Evolutionary conservation across 2,797 vertebrate species (phyloP).

Genomic region (Cryptoblepharus egeriae): DNA sequence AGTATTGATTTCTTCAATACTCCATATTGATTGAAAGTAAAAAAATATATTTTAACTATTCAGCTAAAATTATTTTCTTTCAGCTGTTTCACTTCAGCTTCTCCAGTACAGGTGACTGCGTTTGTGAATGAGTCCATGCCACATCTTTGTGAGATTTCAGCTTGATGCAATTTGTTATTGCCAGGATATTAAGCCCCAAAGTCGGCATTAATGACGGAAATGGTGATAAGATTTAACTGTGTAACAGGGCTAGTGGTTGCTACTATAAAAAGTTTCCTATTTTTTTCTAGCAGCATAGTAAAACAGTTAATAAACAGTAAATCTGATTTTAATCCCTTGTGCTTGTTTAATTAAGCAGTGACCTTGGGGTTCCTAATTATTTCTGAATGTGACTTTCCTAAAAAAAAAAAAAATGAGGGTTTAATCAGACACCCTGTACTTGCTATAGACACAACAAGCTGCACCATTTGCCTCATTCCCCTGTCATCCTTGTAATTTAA

Average conservation of each 20-base stretch:
- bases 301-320: slow-evolving; percentile 34
- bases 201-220: slow-evolving; percentile 43
- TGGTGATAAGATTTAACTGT: slow-evolving; percentile 26
- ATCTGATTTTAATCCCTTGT: background rate
- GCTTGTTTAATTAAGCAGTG: slow-evolving; percentile 28
- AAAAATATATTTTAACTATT: too few species aligned
- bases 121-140: background rate
- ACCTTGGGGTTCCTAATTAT: slow-evolving; percentile 51
- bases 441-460: slow-evolving; percentile 39
- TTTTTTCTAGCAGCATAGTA: background rate
- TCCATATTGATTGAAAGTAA: slow-evolving; percentile 18
- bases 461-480: slow-evolving; percentile 49
- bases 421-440: slow-evolving; percentile 32
- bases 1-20: too few species aligned
- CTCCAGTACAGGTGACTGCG: background rate
- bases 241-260: slow-evolving; percentile 1
- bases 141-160: slow-evolving; percentile 30
- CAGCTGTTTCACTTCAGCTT: background rate
- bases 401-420: slow-evolving; percentile 13
- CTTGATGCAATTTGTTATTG: slow-evolving; percentile 40
- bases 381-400: slow-evolving; percentile 39
- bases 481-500: slow-evolving; percentile 73
- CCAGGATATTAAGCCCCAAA: slow-evolving; percentile 55
- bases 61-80: slow-evolving; percentile 13
- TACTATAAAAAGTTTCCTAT: background rate